Evolutionary conservation across 2,888 invertebrate species (phyloP).

Genomic region (Ormyrus rosae): DNA sequence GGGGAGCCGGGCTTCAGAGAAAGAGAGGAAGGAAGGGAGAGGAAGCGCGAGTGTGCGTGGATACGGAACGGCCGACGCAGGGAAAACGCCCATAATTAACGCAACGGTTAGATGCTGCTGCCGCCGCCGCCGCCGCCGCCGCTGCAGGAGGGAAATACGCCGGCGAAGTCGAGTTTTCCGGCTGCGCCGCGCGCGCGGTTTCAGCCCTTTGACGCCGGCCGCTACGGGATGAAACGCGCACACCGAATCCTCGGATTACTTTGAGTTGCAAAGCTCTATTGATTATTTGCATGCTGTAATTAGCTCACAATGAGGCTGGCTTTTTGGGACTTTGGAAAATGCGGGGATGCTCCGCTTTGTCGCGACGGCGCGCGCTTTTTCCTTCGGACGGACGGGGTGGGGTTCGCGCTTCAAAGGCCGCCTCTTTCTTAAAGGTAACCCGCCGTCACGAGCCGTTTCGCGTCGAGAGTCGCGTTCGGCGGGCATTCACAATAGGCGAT

Average conservation of each 20-base stretch:
- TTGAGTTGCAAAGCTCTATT: conserved; percentile 17
- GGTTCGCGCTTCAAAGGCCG: too few relatives aligned
- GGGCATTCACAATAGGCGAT: too few relatives aligned
- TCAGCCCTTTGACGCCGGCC: conserved; percentile 6
- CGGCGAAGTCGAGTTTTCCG: conserved; percentile 16
- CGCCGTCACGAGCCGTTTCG: too few relatives aligned
- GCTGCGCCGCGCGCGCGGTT: neutral
- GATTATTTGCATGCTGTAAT: neutral
- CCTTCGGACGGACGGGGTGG: too few relatives aligned
- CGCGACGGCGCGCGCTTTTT: too few relatives aligned
- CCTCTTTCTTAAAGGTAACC: too few relatives aligned
- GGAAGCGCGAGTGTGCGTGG: neutral
- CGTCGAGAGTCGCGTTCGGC: too few relatives aligned
- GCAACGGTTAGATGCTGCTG: conserved; percentile 31
- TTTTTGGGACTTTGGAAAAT: too few relatives aligned
- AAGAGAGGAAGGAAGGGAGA: conserved; percentile 5
- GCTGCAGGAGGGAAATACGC: conserved; percentile 8
- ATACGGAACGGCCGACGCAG: conserved; percentile 36
- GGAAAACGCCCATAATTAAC: conserved; percentile 54
- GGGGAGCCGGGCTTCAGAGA: conserved; percentile 11
- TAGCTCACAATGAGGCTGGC: too few relatives aligned
- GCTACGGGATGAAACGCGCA: neutral
- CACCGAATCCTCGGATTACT: conserved; percentile 11
- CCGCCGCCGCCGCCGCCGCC: neutral
- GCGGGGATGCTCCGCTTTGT: too few relatives aligned